Percentiles rank a stretch among this genome's conserved stretches.
These are phyloP conservation scores for Dermolepida albohirtum DNA, from an alignment of 2,888 invertebrate species.

Conservation along the genomic window DNA sequence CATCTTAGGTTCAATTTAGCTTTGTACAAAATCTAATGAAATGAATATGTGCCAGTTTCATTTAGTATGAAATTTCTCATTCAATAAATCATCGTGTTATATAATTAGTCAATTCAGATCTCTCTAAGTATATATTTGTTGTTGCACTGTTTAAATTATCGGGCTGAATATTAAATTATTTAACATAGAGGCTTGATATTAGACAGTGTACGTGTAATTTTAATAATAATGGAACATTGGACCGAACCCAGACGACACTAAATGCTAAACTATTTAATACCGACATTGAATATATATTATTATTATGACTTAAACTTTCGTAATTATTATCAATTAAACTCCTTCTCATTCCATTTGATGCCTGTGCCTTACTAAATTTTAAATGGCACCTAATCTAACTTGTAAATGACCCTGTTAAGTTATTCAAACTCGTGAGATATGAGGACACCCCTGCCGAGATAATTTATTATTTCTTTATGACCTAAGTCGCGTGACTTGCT, in stretches of 20 bases:
- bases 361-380: slow-evolving; percentile 50
- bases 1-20: too few relatives aligned
- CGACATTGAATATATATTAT: slow-evolving; percentile 33
- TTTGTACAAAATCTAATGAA: too few relatives aligned
- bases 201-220: slow-evolving; percentile 4
- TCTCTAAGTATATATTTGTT: too few relatives aligned
- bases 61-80: too few relatives aligned
- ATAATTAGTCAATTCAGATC: too few relatives aligned
- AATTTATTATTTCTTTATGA: slow-evolving; percentile 58
- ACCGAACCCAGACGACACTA: slow-evolving; percentile 9
- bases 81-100: too few relatives aligned
- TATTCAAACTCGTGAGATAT: slow-evolving; percentile 56
- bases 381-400: slow-evolving; percentile 58
- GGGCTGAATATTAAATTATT: too few relatives aligned
- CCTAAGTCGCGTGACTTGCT: slow-evolving; percentile 55
- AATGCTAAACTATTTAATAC: slow-evolving; percentile 33
- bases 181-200: too few relatives aligned
- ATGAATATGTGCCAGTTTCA: too few relatives aligned
- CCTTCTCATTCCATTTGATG: slow-evolving; percentile 41
- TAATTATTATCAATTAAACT: slow-evolving; percentile 59
- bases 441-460: slow-evolving; percentile 56
- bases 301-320: slow-evolving; percentile 46
- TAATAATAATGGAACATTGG: slow-evolving; percentile 12
- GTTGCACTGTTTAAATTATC: too few relatives aligned
- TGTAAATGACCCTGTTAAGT: slow-evolving; percentile 58